These are phyloP conservation scores for Rafetus swinhoei DNA, from an alignment of 2,113 vertebrate genomes.

Conservation along the genomic window DNA sequence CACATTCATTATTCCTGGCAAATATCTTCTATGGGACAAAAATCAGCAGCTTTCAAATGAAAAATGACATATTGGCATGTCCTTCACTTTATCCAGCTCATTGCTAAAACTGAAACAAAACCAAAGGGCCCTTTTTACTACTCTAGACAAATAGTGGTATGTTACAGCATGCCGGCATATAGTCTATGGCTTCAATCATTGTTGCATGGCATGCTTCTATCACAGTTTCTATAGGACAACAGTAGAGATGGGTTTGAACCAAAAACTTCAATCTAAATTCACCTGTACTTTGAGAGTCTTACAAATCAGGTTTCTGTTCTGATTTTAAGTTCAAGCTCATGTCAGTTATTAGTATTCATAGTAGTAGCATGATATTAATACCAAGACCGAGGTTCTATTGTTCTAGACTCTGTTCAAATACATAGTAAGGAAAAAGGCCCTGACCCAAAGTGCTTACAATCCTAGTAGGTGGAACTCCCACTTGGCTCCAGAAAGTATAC, in stretches of 20 bases:
- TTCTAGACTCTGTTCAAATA: background rate
- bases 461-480: background rate
- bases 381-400: background rate
- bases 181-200: background rate
- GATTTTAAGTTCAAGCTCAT: background rate
- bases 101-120: background rate
- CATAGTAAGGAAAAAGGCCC: background rate
- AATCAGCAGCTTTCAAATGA: background rate
- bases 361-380: background rate
- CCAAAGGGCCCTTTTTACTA: background rate
- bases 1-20: accelerated
- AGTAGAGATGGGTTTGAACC: background rate
- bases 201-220: background rate
- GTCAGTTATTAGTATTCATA: background rate
- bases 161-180: background rate
- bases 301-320: background rate
- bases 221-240: background rate
- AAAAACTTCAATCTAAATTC: background rate
- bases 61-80: background rate
- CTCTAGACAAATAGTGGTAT: background rate
- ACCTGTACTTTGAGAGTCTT: background rate
- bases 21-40: background rate
- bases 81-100: background rate
- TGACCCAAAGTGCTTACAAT: background rate
- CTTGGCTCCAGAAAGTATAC: background rate